Evolutionary conservation across 2,797 vertebrate species (phyloP).

Genomic region (Cynopterus sphinx): DNA sequence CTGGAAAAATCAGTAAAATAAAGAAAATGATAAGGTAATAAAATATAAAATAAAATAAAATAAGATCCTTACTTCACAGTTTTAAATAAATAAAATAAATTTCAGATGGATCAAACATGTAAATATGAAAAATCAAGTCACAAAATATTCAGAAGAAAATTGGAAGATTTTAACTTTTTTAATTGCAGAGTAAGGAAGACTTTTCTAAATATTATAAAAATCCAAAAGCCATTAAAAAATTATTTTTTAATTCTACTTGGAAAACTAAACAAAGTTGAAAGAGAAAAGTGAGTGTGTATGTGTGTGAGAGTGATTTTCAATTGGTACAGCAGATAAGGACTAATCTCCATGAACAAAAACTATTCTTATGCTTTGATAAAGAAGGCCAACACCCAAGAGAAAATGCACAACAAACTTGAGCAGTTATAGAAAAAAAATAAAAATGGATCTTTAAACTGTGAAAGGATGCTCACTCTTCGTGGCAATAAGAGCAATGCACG

Average conservation of each 20-base stretch:
- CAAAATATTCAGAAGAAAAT: slow-evolving; percentile 27
- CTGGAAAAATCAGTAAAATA: neutral
- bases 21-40: neutral
- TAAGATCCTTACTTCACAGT: neutral
- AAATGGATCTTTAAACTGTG: neutral
- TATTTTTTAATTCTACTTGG: neutral
- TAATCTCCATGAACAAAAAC: neutral
- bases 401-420: neutral
- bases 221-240: neutral
- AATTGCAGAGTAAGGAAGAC: neutral
- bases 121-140: slow-evolving; percentile 4
- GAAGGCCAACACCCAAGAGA: neutral
- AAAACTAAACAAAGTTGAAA: neutral
- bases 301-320: neutral
- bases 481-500: neutral
- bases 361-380: neutral
- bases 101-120: neutral
- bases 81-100: slow-evolving; percentile 17
- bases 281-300: neutral
- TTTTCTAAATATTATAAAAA: slow-evolving; percentile 15
- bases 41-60: neutral
- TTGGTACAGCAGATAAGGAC: neutral
- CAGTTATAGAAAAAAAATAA: neutral
- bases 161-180: neutral
- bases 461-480: neutral